phyloP scores from a whole-genome alignment of 1,140 invertebrate species.

The Mesaphorura yosii region DNA sequence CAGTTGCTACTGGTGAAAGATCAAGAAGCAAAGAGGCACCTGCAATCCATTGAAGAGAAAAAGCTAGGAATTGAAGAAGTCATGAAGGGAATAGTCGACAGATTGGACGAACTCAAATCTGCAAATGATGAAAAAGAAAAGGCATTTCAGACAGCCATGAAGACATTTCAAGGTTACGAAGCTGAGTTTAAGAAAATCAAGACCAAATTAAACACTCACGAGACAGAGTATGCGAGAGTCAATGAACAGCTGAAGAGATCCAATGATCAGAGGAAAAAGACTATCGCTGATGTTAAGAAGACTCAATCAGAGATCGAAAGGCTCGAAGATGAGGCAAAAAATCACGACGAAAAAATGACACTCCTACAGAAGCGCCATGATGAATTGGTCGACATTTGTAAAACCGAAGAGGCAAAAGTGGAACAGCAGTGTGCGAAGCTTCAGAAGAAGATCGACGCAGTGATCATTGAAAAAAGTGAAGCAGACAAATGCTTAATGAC shows the following conservation, averaged over 20 bases:
- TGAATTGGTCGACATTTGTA: slow-evolving; percentile 37
- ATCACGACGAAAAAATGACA: slow-evolving; percentile 56
- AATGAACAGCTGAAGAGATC: slow-evolving; percentile 19
- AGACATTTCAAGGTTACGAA: slow-evolving; percentile 26
- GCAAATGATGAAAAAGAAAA: slow-evolving; percentile 30
- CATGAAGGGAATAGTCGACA: slow-evolving; percentile 6
- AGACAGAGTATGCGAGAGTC: slow-evolving; percentile 19
- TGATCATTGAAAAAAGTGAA: slow-evolving; percentile 40
- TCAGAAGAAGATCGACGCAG: slow-evolving; percentile 35
- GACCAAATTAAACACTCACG: slow-evolving; percentile 27
- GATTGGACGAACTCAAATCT: slow-evolving; percentile 18
- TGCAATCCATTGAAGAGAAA: slow-evolving; percentile 11
- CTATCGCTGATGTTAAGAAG: slow-evolving; percentile 34
- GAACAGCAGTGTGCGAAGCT: slow-evolving; percentile 33
- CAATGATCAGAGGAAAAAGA: slow-evolving; percentile 32
- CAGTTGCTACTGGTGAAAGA: slow-evolving; percentile 36
- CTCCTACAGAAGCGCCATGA: slow-evolving; percentile 51
- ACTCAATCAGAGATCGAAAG: slow-evolving; percentile 38
- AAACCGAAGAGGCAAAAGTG: slow-evolving; percentile 45
- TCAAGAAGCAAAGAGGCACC: neutral
- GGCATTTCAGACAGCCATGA: slow-evolving; percentile 31
- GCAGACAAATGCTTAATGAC: slow-evolving; percentile 32
- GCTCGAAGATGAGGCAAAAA: slow-evolving; percentile 49
- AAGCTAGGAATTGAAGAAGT: slow-evolving; percentile 19
- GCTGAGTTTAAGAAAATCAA: slow-evolving; percentile 32